Percentiles rank a stretch among this genome's conserved stretches.
phyloP scores from a whole-genome alignment of 2,888 invertebrate species.

The Campoplex nolae region DNA sequence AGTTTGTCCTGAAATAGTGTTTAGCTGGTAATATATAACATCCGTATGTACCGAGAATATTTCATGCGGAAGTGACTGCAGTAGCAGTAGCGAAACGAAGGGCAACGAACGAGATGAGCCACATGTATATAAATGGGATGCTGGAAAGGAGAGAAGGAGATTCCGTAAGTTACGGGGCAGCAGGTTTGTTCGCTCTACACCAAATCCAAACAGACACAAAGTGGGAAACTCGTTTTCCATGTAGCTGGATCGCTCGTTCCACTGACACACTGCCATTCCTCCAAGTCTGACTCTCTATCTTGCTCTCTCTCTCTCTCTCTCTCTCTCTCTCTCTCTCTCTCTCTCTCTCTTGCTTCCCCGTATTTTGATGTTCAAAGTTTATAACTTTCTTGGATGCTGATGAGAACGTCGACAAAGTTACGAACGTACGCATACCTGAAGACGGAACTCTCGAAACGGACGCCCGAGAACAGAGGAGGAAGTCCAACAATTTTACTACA shows the following conservation, averaged over 20 bases:
- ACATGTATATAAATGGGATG: constrained; percentile 25
- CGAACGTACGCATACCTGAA: not conserved
- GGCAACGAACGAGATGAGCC: constrained; percentile 54
- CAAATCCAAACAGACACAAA: constrained; percentile 47
- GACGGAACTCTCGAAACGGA: not conserved
- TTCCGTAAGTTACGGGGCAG: constrained; percentile 44
- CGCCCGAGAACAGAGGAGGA: not conserved
- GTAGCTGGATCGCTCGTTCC: constrained; percentile 69
- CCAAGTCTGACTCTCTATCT: constrained; percentile 38
- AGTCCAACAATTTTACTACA: not conserved
- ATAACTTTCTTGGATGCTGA: constrained; percentile 60
- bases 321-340: not conserved
- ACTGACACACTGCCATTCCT: constrained; percentile 76
- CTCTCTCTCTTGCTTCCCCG: constrained; percentile 14
- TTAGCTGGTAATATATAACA: not conserved
- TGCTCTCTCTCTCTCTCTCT: not conserved
- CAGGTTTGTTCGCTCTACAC: constrained; percentile 47
- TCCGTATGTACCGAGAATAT: constrained; percentile 40
- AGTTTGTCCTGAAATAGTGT: not conserved
- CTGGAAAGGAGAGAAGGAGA: constrained; percentile 49
- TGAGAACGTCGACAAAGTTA: constrained; percentile 16
- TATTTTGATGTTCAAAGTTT: constrained; percentile 43
- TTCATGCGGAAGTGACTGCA: constrained; percentile 60
- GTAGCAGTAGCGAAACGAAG: constrained; percentile 46
- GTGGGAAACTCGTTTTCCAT: constrained; percentile 72